Conservation (phyloP, 1,140 invertebrate genomes). For the Ooceraea biroi region DNA sequence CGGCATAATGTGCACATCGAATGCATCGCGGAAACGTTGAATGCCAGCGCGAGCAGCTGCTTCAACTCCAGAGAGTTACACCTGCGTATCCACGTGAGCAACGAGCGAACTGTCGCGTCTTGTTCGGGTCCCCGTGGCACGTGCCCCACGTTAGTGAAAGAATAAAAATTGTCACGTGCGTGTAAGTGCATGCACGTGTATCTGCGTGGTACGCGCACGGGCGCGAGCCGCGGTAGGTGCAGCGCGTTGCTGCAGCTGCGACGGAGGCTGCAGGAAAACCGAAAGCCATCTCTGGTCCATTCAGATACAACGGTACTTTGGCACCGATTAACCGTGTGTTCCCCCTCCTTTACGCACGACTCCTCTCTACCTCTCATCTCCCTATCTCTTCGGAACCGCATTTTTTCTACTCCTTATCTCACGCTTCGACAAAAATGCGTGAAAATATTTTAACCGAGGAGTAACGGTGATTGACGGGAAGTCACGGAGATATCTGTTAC, state of each 20-base stretch:
- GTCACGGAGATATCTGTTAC: conserved; percentile 5
- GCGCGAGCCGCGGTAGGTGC: conserved; percentile 9
- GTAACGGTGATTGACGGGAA: no score
- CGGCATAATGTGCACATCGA: background rate
- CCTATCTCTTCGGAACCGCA: conserved; percentile 58
- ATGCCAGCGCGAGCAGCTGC: conserved; percentile 15
- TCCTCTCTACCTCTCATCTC: conserved; percentile 60
- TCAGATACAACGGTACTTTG: conserved; percentile 84
- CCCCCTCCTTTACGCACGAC: conserved; percentile 49
- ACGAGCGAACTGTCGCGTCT: background rate
- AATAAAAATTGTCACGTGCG: conserved; percentile 54
- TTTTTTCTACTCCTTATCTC: conserved; percentile 62
- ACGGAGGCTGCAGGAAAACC: conserved; percentile 76
- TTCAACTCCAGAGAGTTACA: background rate
- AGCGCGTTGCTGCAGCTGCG: conserved; percentile 60
- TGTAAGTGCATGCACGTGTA: background rate
- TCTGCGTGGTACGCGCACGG: conserved; percentile 6
- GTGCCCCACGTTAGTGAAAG: background rate
- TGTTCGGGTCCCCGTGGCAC: conserved; percentile 7
- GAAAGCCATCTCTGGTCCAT: conserved; percentile 80
- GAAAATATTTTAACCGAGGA: conserved; percentile 33
- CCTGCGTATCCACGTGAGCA: background rate
- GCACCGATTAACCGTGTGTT: conserved; percentile 81
- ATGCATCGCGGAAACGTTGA: conserved; percentile 42
- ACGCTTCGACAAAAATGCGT: conserved; percentile 14